phyloP scores from a whole-genome alignment of 2,888 invertebrate genomes.

The Geophilus truncorum region DNA sequence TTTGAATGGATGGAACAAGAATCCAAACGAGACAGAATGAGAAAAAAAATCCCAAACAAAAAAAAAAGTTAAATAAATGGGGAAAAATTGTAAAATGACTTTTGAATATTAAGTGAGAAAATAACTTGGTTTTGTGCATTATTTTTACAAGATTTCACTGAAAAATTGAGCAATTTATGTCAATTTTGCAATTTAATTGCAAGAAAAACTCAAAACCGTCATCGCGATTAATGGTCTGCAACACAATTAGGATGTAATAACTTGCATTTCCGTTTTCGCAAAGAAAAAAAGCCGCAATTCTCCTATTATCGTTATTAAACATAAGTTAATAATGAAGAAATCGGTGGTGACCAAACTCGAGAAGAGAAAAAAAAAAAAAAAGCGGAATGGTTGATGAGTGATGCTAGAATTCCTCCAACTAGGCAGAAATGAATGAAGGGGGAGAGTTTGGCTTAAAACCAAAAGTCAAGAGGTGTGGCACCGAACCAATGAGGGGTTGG shows the following conservation, averaged over 20 bases:
- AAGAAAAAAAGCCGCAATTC: background rate
- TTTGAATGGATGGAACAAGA: background rate
- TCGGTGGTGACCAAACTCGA: background rate
- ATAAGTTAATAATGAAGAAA: background rate
- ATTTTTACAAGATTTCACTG: no score
- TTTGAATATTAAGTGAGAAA: background rate
- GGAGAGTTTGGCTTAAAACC: conserved; percentile 25
- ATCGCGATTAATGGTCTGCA: no score
- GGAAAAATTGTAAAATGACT: background rate
- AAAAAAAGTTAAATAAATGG: background rate
- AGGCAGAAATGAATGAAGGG: conserved; percentile 20
- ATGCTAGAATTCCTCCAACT: conserved; percentile 12
- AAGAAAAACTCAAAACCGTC: no score
- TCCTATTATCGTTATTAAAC: background rate
- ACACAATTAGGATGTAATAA: no score
- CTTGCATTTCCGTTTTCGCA: background rate
- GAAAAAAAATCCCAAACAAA: background rate
- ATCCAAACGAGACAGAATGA: background rate
- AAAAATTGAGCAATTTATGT: no score
- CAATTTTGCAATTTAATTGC: no score
- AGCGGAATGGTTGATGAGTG: background rate
- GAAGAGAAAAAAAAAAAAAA: background rate
- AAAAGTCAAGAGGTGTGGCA: conserved; percentile 25
- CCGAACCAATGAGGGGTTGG: conserved; percentile 27
- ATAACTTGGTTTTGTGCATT: no score